Evolutionary conservation across 37 sponge, comb jelly and placozoan genomes (phyloP), one percentile per base, ranked within the genome.

Genomic region (Beroe ovata): DNA sequence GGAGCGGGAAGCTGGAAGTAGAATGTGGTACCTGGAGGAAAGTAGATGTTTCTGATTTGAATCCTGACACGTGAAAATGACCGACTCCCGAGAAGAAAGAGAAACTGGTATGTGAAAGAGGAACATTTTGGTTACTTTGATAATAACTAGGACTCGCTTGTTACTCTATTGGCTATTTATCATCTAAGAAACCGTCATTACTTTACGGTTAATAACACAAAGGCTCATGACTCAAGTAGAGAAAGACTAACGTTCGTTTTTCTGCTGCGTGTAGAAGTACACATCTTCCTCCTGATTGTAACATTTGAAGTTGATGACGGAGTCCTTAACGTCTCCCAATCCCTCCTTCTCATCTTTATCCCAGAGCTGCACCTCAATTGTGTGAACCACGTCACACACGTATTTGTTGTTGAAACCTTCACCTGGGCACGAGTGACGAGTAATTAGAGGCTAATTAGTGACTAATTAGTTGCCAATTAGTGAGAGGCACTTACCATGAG

Each of bases 1-100:
- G 84, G 38, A n/a, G 39, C 47, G 3, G 84, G 84, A 4, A 77
- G 47, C 33, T 77, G 84, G 84, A 77, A 77, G 84, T 77, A 77
- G 84, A 77, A 77, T 40, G 84, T 77, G 4, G 84, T 41, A 32
- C 84, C 54, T 42, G 54, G 3, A 42, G 84, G 16, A 40, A 35
- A 41, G 47, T 47, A 16, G 11, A 47, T 47, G 11, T n/a, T n/a
- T n/a, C n/a, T n/a, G n/a, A n/a, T n/a, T n/a, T n/a, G n/a, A n/a
- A n/a, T n/a, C n/a, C n/a, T n/a, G n/a, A n/a, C n/a, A n/a, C n/a
- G n/a, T n/a, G n/a, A n/a, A n/a, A n/a, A n/a, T n/a, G n/a, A n/a
- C n/a, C n/a, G n/a, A n/a, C n/a, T n/a, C n/a, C n/a, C n/a, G n/a
- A n/a, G n/a, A n/a, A n/a, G n/a, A n/a, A n/a, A n/a, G n/a, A n/a